Evolutionary conservation across 1,140 invertebrate genomes (phyloP), one percentile per base, ranked within the genome.

Genomic region (Papilio dardanus): DNA sequence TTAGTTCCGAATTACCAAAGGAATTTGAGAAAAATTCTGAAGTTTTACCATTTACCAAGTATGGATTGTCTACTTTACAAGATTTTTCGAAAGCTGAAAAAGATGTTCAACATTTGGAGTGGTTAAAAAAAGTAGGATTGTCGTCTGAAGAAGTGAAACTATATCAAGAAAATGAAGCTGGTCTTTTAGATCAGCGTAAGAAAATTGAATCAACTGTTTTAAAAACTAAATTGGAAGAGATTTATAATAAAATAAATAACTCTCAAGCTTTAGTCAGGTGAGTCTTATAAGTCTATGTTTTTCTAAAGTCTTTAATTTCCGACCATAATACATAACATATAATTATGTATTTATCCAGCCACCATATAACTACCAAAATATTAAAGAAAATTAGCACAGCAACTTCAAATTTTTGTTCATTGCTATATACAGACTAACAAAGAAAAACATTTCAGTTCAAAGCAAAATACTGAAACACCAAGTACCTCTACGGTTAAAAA

Each of bases 41-140:
- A 80, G 88, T 92, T 30, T 84, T 93, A 71, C 92, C 92, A 10
- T 88, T 93, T 65, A 85, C 83, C 8, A 92, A 87, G 76, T 92
- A 88, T 85, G 92, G 92, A 19, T 65, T 93, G 69, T 88, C 90
- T 3, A 83, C 85, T 12, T 78, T 88, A 28, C 76, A 88, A 76
- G 89, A 92, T 65, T 91, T 89, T 67, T 78, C 82, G 30, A 85
- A 86, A 58, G 83, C 84, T 1, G 89, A 93, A 77, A 81, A 86
- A 74, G 84, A 91, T 66, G 67, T 89, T 6, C 83, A 88, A n/a
- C 80, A 88, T 77, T 79, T 88, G 31, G 90, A 92, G 78, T 88
- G 82, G 81, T 76, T 93, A 54, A 92, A 90, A 74, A 89, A 88
- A 76, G 83, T 88, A 42, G 92, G 88, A n/a, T 77, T 93, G 14